Evolutionary conservation across 2,888 invertebrate species (phyloP).

Genomic region (Yponomeuta plumbellus): DNA sequence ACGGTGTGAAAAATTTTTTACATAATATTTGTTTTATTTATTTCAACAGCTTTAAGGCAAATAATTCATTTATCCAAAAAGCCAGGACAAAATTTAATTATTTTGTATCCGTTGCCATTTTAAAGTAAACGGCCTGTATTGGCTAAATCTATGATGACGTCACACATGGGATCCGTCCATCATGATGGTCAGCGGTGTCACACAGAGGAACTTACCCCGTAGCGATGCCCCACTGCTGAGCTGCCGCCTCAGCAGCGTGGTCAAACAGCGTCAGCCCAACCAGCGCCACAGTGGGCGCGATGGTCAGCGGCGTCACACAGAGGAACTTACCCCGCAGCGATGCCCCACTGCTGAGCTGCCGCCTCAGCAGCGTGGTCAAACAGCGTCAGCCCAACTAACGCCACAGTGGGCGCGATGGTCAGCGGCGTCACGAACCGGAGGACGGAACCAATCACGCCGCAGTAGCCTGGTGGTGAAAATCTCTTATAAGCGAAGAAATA

Average conservation of each 20-base stretch:
- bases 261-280: slow-evolving; percentile 73
- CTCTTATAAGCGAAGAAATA: too few relatives aligned
- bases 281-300: slow-evolving; percentile 88
- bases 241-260: slow-evolving; percentile 86
- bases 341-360: slow-evolving; percentile 90
- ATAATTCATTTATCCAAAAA: too few relatives aligned
- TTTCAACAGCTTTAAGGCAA: too few relatives aligned
- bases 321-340: slow-evolving; percentile 82
- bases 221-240: slow-evolving; percentile 90
- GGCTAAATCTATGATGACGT: too few relatives aligned
- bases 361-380: slow-evolving; percentile 88
- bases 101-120: too few relatives aligned
- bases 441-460: slow-evolving; percentile 85
- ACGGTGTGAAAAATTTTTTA: too few relatives aligned
- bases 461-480: slow-evolving; percentile 53
- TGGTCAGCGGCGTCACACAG: slow-evolving; percentile 86
- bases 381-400: slow-evolving; percentile 87
- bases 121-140: too few relatives aligned
- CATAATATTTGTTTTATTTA: too few relatives aligned
- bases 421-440: slow-evolving; percentile 87
- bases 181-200: not conserved
- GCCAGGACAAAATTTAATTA: too few relatives aligned
- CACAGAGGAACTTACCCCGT: slow-evolving; percentile 76
- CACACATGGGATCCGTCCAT: too few relatives aligned
- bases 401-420: slow-evolving; percentile 89